Base-by-base conservation (phyloP, 1,140 invertebrate genomes). In the Leucophenga varia region DNA sequence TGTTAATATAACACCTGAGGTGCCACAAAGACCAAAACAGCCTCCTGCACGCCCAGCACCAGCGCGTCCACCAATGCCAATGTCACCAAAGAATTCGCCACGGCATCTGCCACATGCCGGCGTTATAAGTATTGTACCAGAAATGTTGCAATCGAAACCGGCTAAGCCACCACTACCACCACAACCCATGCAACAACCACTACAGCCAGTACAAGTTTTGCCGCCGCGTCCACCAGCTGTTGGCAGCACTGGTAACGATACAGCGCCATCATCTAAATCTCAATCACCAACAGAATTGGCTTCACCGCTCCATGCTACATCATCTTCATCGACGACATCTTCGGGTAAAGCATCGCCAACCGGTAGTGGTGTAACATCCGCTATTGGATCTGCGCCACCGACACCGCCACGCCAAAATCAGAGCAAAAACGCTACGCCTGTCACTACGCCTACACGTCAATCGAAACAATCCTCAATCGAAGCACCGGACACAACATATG, bases 11-110 rank as follows among this genome's bases (percentile, higher is more conserved):
- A 51, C 79, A 67, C 43, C 80, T 52, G 22, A 84, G 58, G 49
- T 84, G 59, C 54, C 78, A 56, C 52, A 79, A 57, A 78, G 79
- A 4, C 79, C 80, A 3, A 84, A 84, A 28, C 83, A 84, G 12
- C 81, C 80, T 3, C 79, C 81, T 0, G 73, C 79, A 2, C 47
- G 76, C 16, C 72, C 70, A 7, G 61, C 60, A 7, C 79, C 84
- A 8, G 76, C 80, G 5, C 79, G 82, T 21, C 82, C 83, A 2
- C 67, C 81, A 16, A 80, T 80, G 43, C 83, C 82, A 17, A 76
- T 74, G 68, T 76, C 77, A 39, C 74, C 77, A 56, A 74, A 76
- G 55, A 63, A 71, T 25, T 68, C 75, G 17, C 73, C 76, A 30
- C 75, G 72, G 38, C 73, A 76, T 47, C 42, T 69, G 21, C 61